Conservation (phyloP, 1,140 invertebrate genomes). For the Lucilia cuprina region DNA sequence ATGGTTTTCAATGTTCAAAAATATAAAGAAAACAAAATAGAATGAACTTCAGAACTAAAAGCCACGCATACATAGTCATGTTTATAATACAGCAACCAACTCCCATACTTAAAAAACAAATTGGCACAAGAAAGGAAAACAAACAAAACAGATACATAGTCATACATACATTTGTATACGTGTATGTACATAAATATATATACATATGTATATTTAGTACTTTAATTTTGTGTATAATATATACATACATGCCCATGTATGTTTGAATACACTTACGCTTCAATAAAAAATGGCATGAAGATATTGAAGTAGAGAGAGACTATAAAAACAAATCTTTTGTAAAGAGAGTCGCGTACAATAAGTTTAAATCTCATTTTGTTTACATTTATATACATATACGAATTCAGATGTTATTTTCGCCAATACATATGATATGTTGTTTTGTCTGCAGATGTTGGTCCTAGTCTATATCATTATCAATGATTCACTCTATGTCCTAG, state of each 20-base stretch:
- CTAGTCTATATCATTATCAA: no score
- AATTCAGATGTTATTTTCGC: no score
- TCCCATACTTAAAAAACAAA: background rate
- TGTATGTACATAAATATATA: no score
- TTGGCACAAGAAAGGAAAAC: background rate
- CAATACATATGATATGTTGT: no score
- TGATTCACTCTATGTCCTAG: no score
- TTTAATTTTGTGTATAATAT: no score
- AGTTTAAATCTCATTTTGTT: background rate
- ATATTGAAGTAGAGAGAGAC: background rate
- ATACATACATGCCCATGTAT: background rate
- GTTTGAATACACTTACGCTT: background rate
- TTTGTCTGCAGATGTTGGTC: no score
- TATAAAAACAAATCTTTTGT: slow-evolving; percentile 12
- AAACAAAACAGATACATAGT: no score
- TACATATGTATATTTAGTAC: no score
- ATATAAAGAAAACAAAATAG: background rate
- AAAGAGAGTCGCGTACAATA: background rate
- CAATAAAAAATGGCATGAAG: background rate
- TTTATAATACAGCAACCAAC: no score
- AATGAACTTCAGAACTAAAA: no score
- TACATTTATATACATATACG: background rate
- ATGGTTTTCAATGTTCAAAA: slow-evolving; percentile 6
- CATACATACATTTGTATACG: no score
- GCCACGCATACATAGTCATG: background rate